A percentile compares a stretch with the other conserved stretches of the same genome.
These are phyloP conservation scores for Boloria selene DNA, from an alignment of 2,888 invertebrate genomes.

Conservation along the genomic window DNA sequence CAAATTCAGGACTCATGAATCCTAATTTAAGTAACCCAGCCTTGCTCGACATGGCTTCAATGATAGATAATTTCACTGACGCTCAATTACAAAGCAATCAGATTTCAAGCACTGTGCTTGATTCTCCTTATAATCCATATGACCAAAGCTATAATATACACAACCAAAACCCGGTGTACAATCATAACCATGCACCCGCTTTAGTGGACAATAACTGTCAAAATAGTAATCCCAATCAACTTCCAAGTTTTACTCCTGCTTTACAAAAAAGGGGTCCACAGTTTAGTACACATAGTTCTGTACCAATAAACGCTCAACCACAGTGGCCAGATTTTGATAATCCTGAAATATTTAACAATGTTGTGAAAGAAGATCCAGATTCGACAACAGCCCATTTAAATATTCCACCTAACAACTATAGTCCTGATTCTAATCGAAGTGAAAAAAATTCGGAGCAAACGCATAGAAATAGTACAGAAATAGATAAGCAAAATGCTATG, in stretches of 20 bases:
- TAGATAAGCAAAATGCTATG: constrained; percentile 60
- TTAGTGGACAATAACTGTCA: constrained; percentile 74
- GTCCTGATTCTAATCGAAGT: constrained; percentile 78
- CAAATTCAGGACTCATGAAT: constrained; percentile 72
- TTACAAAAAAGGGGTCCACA: constrained; percentile 70
- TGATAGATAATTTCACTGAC: constrained; percentile 89
- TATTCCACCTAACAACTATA: constrained; percentile 73
- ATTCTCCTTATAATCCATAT: constrained; percentile 85
- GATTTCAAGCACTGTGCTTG: constrained; percentile 91
- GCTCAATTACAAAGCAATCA: constrained; percentile 92
- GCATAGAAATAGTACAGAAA: constrained; percentile 57
- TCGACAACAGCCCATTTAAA: constrained; percentile 86
- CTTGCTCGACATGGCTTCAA: constrained; percentile 87
- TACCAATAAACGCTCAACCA: constrained; percentile 55
- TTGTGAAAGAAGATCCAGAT: constrained; percentile 88
- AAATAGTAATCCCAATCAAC: constrained; percentile 67
- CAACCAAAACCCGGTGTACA: constrained; percentile 84
- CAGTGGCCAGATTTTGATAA: constrained; percentile 77
- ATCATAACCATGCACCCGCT: constrained; percentile 80
- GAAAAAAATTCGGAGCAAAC: constrained; percentile 70
- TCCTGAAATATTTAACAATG: constrained; percentile 74
- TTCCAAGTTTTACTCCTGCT: constrained; percentile 71
- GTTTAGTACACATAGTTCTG: constrained; percentile 50
- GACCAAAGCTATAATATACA: constrained; percentile 86
- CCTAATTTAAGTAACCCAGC: constrained; percentile 79